phyloP scores from a whole-genome alignment of 2,113 vertebrate genomes.

The Apistogramma diplotaenia region DNA sequence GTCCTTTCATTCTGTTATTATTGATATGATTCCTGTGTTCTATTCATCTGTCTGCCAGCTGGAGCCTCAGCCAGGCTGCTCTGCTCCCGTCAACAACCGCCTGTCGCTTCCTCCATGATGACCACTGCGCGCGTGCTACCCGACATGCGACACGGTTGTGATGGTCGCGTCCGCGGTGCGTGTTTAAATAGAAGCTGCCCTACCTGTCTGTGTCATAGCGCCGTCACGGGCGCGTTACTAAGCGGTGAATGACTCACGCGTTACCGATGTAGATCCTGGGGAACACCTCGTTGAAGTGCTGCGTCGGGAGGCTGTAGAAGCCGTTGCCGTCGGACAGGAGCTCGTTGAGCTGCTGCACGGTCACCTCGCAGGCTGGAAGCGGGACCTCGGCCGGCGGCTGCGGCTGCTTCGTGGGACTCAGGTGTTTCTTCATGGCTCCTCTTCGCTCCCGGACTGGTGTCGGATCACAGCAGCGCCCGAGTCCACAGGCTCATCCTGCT shows the following conservation, averaged over 20 bases:
- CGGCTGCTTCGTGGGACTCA: conserved; percentile 72
- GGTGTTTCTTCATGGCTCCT: conserved; percentile 79
- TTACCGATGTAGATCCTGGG: conserved; percentile 93
- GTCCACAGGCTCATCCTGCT: conserved; percentile 5
- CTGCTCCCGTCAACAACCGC: conserved; percentile 67
- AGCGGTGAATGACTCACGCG: conserved; percentile 81
- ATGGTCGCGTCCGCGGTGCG: neutral
- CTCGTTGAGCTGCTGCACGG: conserved; percentile 91
- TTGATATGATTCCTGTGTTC: neutral
- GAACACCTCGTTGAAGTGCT: conserved; percentile 94
- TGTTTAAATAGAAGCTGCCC: neutral
- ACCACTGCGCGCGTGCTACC: neutral
- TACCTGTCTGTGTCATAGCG: conserved; percentile 37
- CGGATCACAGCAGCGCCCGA: conserved; percentile 9
- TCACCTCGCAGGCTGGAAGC: conserved; percentile 80
- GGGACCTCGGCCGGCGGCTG: conserved; percentile 59
- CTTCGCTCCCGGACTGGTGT: conserved; percentile 18
- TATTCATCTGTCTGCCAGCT: conserved; percentile 19
- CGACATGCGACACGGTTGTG: conserved; percentile 51
- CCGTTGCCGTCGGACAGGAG: conserved; percentile 88
- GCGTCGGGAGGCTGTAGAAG: conserved; percentile 91
- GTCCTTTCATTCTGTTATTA: too few relatives aligned
- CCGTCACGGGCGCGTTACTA: neutral
- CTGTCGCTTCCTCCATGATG: conserved; percentile 20
- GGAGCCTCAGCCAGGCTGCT: too few relatives aligned